phyloP scores from a whole-genome alignment of 2,888 invertebrate genomes.

The Crocallis elinguaria region DNA sequence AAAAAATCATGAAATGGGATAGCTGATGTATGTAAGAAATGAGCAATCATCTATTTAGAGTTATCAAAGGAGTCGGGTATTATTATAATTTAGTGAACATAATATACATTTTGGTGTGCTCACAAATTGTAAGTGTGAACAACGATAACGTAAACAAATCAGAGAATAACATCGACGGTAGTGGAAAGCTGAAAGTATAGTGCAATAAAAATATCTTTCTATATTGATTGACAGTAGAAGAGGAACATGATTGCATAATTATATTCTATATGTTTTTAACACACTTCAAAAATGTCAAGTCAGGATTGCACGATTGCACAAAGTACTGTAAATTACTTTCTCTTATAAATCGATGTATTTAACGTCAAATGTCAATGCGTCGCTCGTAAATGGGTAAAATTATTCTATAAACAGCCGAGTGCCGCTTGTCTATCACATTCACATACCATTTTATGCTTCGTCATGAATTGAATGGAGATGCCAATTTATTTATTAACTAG shows the following conservation, averaged over 20 bases:
- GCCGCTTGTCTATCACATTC: slow-evolving; percentile 5
- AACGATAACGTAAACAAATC: too few relatives aligned
- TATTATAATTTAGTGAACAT: too few relatives aligned
- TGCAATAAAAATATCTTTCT: neutral
- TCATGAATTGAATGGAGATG: slow-evolving; percentile 18
- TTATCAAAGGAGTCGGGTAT: too few relatives aligned
- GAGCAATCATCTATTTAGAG: too few relatives aligned
- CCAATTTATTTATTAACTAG: neutral
- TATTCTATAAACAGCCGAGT: slow-evolving; percentile 15
- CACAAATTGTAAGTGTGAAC: too few relatives aligned
- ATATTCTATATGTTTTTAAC: too few relatives aligned
- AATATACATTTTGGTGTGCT: too few relatives aligned
- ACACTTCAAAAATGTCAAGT: slow-evolving; percentile 29
- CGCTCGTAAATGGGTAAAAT: slow-evolving; percentile 31
- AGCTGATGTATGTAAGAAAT: too few relatives aligned
- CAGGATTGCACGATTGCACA: slow-evolving; percentile 34
- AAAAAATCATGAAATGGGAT: too few relatives aligned
- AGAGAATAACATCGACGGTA: too few relatives aligned
- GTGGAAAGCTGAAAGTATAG: neutral
- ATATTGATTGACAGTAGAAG: neutral
- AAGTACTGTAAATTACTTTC: slow-evolving; percentile 37
- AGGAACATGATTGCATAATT: slow-evolving; percentile 1
- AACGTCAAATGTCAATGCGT: slow-evolving; percentile 22
- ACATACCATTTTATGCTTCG: slow-evolving; percentile 25
- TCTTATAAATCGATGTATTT: slow-evolving; percentile 22